Evolutionary conservation across 1,140 invertebrate species (phyloP), one percentile per base, ranked within the genome.

Genomic region (Drosophila santomea): DNA sequence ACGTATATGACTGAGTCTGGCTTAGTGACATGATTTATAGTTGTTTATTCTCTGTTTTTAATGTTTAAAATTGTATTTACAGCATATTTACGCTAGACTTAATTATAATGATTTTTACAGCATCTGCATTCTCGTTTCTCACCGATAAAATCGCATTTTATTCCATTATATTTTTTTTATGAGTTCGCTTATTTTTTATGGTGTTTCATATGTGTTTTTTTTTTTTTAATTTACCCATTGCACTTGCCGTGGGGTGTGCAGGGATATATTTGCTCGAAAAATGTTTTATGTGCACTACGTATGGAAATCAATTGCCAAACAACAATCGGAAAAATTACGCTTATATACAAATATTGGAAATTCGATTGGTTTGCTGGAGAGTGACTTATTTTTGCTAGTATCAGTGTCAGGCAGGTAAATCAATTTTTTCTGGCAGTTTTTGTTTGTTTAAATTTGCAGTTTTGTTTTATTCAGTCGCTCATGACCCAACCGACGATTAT

Each of bases 21-120:
- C 63, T 28, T 56, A 23, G 51, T 45, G 59, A 56, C 72, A 64
- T 85, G 75, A 73, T 85, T 85, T 80, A 74, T 78, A 78, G 60
- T 78, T 74, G 57, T 73, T 68, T 66, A 54, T 50, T 39, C 57
- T 73, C 52, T 73, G 67, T 66, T 83, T 69, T 63, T 57, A 55
- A 72, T 83, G 66, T 88, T 86, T 86, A 86, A 86, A 86, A 86
- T 85, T 88, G 66, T 86, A 86, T 86, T 89, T 86, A 86, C 83
- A 86, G 63, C 67, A 63, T 43, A 73, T 69, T 76, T 71, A 83
- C 77, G 67, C 66, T 83, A 83, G 61, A 73, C 75, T 83, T 79
- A 77, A 71, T 81, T 88, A 83, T 85, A 80, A 56, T 85, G 45
- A 56, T 80, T 80, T 85, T 88, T 88, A 86, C 82, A 86, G 74